phyloP scores from a whole-genome alignment of 92 coral and sea anemone genomes.

The Hydrozoanthus gracilis region DNA sequence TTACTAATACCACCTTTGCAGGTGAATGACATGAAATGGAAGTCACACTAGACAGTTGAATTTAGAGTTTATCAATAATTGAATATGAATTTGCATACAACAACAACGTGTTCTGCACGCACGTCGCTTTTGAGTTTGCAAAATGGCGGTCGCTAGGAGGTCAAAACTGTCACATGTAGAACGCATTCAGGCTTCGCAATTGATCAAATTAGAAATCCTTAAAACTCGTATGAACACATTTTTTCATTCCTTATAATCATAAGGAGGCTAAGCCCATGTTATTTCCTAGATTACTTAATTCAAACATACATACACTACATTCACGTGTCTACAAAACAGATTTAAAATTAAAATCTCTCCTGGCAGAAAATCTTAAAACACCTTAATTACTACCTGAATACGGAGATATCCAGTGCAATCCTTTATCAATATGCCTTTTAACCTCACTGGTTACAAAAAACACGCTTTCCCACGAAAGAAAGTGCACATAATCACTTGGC shows the following conservation, averaged over 20 bases:
- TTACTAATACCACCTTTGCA: slow-evolving; percentile 39
- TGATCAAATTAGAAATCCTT: background rate
- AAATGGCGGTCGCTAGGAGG: slow-evolving; percentile 1
- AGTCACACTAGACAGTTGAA: slow-evolving; percentile 23
- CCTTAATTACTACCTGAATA: slow-evolving; percentile 53
- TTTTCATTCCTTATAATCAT: background rate
- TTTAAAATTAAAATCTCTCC: background rate
- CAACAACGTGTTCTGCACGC: slow-evolving; percentile 5
- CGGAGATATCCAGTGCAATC: slow-evolving; percentile 71
- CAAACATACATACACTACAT: background rate
- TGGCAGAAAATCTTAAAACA: background rate
- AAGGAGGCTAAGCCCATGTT: no score
- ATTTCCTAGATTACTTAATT: no score
- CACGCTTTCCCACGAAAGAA: slow-evolving; percentile 84
- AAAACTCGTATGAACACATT: background rate
- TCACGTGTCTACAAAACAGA: background rate
- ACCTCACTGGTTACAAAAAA: slow-evolving; percentile 82
- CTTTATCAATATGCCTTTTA: slow-evolving; percentile 63
- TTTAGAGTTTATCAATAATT: slow-evolving; percentile 32
- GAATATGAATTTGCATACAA: slow-evolving; percentile 47
- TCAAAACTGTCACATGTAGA: background rate
- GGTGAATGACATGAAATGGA: slow-evolving; percentile 32
- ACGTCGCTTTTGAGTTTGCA: slow-evolving; percentile 5
- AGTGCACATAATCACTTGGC: slow-evolving; percentile 59
- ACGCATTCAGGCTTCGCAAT: background rate